phyloP scores from a whole-genome alignment of 2,888 invertebrate species.

The Spisula subtruncata region DNA sequence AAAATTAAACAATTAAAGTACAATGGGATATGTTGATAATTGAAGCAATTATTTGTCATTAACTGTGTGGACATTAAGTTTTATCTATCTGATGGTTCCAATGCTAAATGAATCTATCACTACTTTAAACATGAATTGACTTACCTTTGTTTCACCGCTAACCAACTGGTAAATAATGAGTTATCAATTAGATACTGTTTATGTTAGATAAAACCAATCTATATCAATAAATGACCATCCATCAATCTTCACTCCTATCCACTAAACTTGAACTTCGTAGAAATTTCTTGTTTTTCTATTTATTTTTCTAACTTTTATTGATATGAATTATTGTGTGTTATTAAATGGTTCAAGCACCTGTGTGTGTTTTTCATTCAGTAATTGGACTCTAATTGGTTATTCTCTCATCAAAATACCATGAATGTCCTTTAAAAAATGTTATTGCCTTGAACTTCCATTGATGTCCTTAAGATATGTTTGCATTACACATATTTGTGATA shows the following conservation, averaged over 20 bases:
- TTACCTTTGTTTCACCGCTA: neutral
- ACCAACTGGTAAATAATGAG: neutral
- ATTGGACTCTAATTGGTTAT: neutral
- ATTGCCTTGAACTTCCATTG: neutral
- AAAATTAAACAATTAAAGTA: constrained; percentile 19
- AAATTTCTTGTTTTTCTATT: neutral
- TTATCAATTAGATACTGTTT: constrained; percentile 16
- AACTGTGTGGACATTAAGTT: neutral
- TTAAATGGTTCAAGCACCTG: neutral
- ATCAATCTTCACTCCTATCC: neutral
- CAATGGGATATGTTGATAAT: neutral
- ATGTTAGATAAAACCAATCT: constrained; percentile 6
- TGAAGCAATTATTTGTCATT: neutral
- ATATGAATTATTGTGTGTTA: neutral
- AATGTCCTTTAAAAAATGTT: neutral
- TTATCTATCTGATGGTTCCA: neutral
- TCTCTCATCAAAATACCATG: neutral
- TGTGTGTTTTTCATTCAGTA: neutral
- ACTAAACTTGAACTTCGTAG: neutral
- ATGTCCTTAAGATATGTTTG: neutral
- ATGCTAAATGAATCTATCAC: neutral
- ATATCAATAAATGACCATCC: constrained; percentile 15
- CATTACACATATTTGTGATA: neutral
- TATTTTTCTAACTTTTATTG: neutral
- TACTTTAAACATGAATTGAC: neutral